These are phyloP conservation scores for Mormoops blainvillei DNA, from an alignment of 2,113 vertebrate genomes.

Conservation along the genomic window DNA sequence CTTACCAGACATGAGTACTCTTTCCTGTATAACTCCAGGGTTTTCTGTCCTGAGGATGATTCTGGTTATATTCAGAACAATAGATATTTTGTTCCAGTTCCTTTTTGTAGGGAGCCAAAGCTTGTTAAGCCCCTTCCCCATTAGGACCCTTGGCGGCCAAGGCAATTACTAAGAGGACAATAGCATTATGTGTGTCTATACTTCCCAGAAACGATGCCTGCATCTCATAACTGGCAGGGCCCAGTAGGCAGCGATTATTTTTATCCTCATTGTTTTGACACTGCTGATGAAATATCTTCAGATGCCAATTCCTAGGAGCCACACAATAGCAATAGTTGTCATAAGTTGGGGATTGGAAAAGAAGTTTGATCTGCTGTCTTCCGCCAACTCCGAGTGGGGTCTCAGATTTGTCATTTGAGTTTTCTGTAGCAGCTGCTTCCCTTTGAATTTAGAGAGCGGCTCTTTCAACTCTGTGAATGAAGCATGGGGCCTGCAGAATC, in stretches of 20 bases:
- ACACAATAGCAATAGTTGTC: not conserved
- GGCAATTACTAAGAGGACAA: slow-evolving; percentile 59
- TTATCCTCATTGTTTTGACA: slow-evolving; percentile 47
- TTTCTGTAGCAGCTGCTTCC: not conserved
- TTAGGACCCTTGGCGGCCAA: slow-evolving; percentile 24
- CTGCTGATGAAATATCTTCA: slow-evolving; percentile 22
- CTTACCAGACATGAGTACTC: not conserved
- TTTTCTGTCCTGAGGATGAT: not conserved
- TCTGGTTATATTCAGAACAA: slow-evolving; percentile 36
- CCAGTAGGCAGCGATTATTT: slow-evolving; percentile 20
- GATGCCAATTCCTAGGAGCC: not conserved
- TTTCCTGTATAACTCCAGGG: not conserved
- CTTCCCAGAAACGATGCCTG: slow-evolving; percentile 39
- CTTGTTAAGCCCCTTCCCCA: slow-evolving; percentile 58
- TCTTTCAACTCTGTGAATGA: slow-evolving; percentile 61
- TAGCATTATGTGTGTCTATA: slow-evolving; percentile 1
- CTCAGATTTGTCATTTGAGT: slow-evolving; percentile 40
- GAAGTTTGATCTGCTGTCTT: slow-evolving; percentile 28
- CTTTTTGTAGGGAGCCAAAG: slow-evolving; percentile 39
- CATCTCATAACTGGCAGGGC: slow-evolving; percentile 9
- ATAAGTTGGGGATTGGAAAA: not conserved
- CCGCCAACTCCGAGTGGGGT: not conserved
- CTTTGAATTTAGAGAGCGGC: slow-evolving; percentile 47
- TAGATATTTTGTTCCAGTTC: slow-evolving; percentile 47
- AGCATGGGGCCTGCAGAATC: slow-evolving; percentile 34